Evolutionary conservation across 2,888 invertebrate species (phyloP).

Genomic region (Temnothorax rugatulus): DNA sequence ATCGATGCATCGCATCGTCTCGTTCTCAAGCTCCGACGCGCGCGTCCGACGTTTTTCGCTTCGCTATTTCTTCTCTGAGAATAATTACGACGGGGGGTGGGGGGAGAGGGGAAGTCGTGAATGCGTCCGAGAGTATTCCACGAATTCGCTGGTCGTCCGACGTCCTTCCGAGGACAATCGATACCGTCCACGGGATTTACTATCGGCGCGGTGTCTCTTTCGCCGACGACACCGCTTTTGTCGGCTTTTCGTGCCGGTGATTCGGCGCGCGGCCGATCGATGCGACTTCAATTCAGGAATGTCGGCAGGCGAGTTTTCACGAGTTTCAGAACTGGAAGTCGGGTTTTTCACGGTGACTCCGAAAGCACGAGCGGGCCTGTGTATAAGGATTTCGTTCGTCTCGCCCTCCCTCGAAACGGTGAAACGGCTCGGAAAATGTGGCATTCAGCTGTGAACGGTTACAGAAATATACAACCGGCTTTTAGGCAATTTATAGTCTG

Average conservation of each 20-base stretch:
- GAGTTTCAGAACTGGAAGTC: not conserved
- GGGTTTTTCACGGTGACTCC: not conserved
- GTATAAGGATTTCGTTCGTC: not conserved
- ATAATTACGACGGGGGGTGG: constrained; percentile 1
- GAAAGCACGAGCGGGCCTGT: not conserved
- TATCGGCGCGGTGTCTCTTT: constrained; percentile 23
- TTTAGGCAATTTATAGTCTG: constrained; percentile 38
- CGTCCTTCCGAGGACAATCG: constrained; percentile 30
- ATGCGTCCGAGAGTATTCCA: not conserved
- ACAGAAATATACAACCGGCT: constrained; percentile 40
- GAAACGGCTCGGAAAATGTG: constrained; percentile 38
- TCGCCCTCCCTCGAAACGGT: constrained; percentile 8
- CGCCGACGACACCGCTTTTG: constrained; percentile 13
- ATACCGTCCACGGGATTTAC: constrained; percentile 44
- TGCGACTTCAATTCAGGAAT: not conserved
- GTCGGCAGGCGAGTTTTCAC: not conserved
- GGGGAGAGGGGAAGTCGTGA: not conserved
- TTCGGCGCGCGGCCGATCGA: not conserved
- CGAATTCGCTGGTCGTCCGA: constrained; percentile 28
- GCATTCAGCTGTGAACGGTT: constrained; percentile 43
- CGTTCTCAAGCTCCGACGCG: not conserved
- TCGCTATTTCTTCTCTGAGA: too few species aligned
- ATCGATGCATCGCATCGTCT: not conserved
- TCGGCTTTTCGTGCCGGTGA: not conserved
- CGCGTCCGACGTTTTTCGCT: not conserved